Percentiles rank a stretch among this genome's conserved stretches.
Conservation (phyloP, 1,140 invertebrate genomes). For the Saccostrea echinata region DNA sequence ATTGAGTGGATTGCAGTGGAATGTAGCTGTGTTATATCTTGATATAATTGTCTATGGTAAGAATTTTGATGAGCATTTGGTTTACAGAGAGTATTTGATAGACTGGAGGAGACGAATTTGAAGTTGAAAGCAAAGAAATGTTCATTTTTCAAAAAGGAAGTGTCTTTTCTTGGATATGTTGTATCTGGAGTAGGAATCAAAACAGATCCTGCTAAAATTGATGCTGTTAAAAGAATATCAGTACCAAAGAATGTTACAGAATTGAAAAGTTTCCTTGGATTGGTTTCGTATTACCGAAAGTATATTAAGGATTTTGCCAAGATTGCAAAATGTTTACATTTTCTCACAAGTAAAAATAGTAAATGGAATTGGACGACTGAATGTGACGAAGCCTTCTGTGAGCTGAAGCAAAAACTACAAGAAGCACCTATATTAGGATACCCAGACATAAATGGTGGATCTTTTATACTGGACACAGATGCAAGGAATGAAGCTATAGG, state of each 20-base stretch:
- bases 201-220: slow-evolving; percentile 15
- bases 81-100: slow-evolving; percentile 38
- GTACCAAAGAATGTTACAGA: slow-evolving; percentile 10
- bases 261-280: slow-evolving; percentile 36
- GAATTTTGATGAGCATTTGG: neutral
- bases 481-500: slow-evolving; percentile 66
- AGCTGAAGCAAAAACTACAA: neutral
- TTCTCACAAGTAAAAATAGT: slow-evolving; percentile 16
- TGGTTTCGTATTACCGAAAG: slow-evolving; percentile 42
- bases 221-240: neutral
- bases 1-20: neutral
- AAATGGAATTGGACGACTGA: slow-evolving; percentile 22
- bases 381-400: slow-evolving; percentile 26
- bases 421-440: slow-evolving; percentile 37
- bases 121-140: slow-evolving; percentile 40
- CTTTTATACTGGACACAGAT: slow-evolving; percentile 67
- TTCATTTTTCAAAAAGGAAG: slow-evolving; percentile 20
- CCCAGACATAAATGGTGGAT: slow-evolving; percentile 10
- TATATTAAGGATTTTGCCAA: slow-evolving; percentile 36
- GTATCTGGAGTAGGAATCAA: slow-evolving; percentile 7
- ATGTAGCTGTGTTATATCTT: slow-evolving; percentile 9
- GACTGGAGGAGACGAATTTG: slow-evolving; percentile 10
- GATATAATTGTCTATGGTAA: neutral
- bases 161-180: slow-evolving; percentile 33
- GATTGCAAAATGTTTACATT: slow-evolving; percentile 1